A percentile compares a stretch with the other conserved stretches of the same genome.
Evolutionary conservation across 2,888 invertebrate genomes (phyloP).

Genomic region (Tachina lurida): DNA sequence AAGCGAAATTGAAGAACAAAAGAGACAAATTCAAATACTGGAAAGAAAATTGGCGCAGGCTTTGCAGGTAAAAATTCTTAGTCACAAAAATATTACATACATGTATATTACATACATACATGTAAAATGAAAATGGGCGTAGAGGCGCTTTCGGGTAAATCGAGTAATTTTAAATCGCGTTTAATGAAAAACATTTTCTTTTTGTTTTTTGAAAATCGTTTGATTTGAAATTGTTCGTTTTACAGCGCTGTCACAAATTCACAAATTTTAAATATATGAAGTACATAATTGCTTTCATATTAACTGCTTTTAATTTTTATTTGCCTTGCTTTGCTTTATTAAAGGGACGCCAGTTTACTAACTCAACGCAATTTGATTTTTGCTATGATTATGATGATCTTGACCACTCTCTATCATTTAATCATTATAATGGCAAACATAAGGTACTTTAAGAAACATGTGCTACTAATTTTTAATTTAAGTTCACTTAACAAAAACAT

Average conservation of each 20-base stretch:
- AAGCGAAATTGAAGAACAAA: slow-evolving; percentile 91
- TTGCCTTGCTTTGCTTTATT: slow-evolving; percentile 69
- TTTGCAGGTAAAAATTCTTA: slow-evolving; percentile 84
- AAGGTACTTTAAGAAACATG: slow-evolving; percentile 62
- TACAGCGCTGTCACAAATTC: too few relatives aligned
- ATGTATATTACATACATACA: too few relatives aligned
- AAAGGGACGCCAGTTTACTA: slow-evolving; percentile 75
- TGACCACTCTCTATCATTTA: slow-evolving; percentile 76
- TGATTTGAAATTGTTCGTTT: too few relatives aligned
- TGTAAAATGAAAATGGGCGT: background rate
- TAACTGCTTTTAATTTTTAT: slow-evolving; percentile 48
- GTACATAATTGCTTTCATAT: slow-evolving; percentile 1
- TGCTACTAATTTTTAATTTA: slow-evolving; percentile 21
- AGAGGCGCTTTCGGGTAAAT: too few relatives aligned
- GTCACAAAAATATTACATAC: background rate
- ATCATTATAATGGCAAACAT: slow-evolving; percentile 72
- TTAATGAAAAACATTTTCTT: too few relatives aligned
- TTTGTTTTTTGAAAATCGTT: too few relatives aligned
- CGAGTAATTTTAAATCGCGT: too few relatives aligned
- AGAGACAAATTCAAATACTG: slow-evolving; percentile 89
- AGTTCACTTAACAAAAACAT: background rate
- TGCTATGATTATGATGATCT: slow-evolving; percentile 82
- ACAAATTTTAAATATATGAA: too few relatives aligned
- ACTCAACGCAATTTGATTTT: slow-evolving; percentile 79
- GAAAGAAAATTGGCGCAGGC: slow-evolving; percentile 90